Percentiles rank a stretch among this genome's conserved stretches.
Evolutionary conservation across 2,888 invertebrate species (phyloP).

Genomic region (Monochamus alternatus): DNA sequence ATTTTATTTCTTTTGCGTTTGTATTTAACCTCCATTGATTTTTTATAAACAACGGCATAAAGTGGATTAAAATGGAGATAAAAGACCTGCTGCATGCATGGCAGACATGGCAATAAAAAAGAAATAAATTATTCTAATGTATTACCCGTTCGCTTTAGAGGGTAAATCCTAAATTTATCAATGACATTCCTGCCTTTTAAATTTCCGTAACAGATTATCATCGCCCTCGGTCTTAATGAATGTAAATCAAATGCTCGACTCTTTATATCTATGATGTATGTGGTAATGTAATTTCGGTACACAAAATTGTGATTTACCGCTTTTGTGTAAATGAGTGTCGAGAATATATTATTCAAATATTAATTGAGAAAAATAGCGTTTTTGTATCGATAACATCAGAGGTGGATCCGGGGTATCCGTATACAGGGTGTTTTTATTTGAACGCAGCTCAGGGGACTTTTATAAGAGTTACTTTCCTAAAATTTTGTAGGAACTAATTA

Average conservation of each 20-base stretch:
- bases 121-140: conserved; percentile 41
- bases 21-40: conserved; percentile 35
- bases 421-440: too few relatives aligned
- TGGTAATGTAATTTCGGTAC: too few relatives aligned
- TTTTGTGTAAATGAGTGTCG: too few relatives aligned
- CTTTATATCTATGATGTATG: conserved; percentile 5
- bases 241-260: conserved; percentile 12
- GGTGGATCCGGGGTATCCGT: too few relatives aligned
- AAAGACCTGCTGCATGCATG: conserved; percentile 39
- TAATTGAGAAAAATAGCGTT: too few relatives aligned
- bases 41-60: conserved; percentile 43
- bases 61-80: conserved; percentile 41
- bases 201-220: conserved; percentile 23
- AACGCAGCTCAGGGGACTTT: too few relatives aligned
- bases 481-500: too few relatives aligned
- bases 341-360: too few relatives aligned
- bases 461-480: too few relatives aligned
- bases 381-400: too few relatives aligned
- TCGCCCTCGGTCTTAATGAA: conserved; percentile 7
- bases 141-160: conserved; percentile 34
- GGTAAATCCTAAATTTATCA: conserved; percentile 38
- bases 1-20: conserved; percentile 30
- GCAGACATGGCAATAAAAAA: conserved; percentile 43
- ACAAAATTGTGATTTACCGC: too few relatives aligned
- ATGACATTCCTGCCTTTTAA: conserved; percentile 30